Conservation (phyloP, 2,113 vertebrate genomes). For the Eulemur rufifrons region DNA sequence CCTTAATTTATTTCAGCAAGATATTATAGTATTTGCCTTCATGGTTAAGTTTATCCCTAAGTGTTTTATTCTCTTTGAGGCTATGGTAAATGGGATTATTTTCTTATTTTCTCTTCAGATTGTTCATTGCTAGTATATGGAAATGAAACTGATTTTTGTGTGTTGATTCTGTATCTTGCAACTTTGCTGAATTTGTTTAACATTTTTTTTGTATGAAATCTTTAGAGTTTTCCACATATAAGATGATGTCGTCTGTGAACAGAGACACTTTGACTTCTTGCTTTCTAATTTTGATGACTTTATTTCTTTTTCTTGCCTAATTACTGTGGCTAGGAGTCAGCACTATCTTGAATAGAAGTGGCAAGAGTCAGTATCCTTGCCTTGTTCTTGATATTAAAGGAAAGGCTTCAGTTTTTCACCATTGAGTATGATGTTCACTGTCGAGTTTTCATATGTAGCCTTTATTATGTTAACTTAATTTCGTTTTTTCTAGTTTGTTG, state of each 20-base stretch:
- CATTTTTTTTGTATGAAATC: neutral
- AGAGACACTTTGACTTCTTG: neutral
- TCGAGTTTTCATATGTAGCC: neutral
- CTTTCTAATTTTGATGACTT: neutral
- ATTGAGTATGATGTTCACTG: neutral
- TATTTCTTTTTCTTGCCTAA: neutral
- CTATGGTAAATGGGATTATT: neutral
- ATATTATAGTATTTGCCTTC: neutral
- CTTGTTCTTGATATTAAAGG: neutral
- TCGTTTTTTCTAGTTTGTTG: neutral
- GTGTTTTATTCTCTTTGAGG: neutral
- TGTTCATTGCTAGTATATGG: neutral
- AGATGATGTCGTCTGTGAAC: neutral
- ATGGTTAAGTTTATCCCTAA: neutral
- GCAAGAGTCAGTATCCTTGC: neutral
- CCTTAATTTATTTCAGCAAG: neutral
- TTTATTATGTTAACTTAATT: neutral
- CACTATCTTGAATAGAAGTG: neutral
- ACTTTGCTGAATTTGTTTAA: neutral
- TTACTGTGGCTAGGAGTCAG: neutral
- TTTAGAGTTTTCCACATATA: neutral
- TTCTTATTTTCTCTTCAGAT: neutral
- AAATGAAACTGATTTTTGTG: neutral
- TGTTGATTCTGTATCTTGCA: neutral
- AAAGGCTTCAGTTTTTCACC: neutral